Evolutionary conservation across 1,140 invertebrate genomes (phyloP).

Genomic region (Musca vetustissima): DNA sequence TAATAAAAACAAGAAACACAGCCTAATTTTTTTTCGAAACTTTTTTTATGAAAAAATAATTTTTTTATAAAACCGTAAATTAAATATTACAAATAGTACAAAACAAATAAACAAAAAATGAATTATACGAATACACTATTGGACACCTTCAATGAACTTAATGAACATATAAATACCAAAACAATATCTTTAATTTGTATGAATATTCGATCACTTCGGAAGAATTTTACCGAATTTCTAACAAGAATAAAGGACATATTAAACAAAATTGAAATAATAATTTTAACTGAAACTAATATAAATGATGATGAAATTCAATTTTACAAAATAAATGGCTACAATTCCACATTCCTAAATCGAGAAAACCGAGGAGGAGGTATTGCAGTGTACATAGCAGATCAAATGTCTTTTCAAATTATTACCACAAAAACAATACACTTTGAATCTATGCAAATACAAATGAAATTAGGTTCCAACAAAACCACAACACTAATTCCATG

Average conservation of each 20-base stretch:
- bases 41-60: no score
- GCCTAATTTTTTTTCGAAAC: no score
- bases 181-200: not conserved
- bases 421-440: not conserved
- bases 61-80: no score
- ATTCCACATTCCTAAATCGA: not conserved
- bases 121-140: no score
- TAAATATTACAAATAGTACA: no score
- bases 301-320: not conserved
- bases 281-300: slow-evolving; percentile 1
- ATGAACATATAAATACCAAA: no score
- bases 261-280: not conserved
- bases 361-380: not conserved
- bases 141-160: no score
- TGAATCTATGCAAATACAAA: not conserved
- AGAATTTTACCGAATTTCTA: not conserved
- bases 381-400: not conserved
- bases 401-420: not conserved
- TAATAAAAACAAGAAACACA: no score
- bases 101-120: no score
- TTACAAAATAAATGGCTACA: not conserved
- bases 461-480: not conserved
- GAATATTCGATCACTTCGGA: not conserved
- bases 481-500: not conserved
- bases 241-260: not conserved